A percentile compares a stretch with the other conserved stretches of the same genome.
Conservation (phyloP, 1,140 invertebrate species). For the Mamestra configurata region DNA sequence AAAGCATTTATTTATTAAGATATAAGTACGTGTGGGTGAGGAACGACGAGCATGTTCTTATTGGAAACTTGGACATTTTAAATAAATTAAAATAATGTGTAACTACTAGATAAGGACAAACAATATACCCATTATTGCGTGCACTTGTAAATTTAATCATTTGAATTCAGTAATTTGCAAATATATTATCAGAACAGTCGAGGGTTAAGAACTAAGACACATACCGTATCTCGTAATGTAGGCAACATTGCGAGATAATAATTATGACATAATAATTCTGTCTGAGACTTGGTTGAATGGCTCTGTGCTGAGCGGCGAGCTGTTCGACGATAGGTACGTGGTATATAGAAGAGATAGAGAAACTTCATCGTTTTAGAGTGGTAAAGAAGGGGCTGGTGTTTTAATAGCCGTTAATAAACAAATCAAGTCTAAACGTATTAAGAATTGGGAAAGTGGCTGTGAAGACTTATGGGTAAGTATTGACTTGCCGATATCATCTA, state of each 20-base stretch:
- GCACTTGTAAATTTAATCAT: too few relatives aligned
- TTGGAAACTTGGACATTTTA: too few relatives aligned
- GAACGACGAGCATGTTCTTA: neutral
- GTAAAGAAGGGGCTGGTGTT: slow-evolving; percentile 3
- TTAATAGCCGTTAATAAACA: too few relatives aligned
- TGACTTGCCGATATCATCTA: neutral
- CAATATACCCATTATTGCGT: too few relatives aligned
- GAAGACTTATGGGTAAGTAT: slow-evolving; percentile 36
- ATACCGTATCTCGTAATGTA: neutral
- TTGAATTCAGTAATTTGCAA: slow-evolving; percentile 5
- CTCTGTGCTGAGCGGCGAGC: neutral
- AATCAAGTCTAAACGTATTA: neutral
- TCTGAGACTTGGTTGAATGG: neutral
- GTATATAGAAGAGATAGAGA: neutral
- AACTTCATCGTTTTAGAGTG: neutral
- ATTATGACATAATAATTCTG: slow-evolving; percentile 3
- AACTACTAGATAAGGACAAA: too few relatives aligned
- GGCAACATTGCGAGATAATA: neutral
- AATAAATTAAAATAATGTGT: too few relatives aligned
- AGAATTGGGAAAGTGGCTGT: slow-evolving; percentile 6
- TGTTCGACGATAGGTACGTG: too few relatives aligned
- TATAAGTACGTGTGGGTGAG: slow-evolving; percentile 35
- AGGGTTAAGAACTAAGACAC: slow-evolving; percentile 24
- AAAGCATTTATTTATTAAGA: too few relatives aligned
- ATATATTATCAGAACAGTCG: slow-evolving; percentile 29